phyloP scores from a whole-genome alignment of 2,113 vertebrate genomes.

The Aphyosemion australe region DNA sequence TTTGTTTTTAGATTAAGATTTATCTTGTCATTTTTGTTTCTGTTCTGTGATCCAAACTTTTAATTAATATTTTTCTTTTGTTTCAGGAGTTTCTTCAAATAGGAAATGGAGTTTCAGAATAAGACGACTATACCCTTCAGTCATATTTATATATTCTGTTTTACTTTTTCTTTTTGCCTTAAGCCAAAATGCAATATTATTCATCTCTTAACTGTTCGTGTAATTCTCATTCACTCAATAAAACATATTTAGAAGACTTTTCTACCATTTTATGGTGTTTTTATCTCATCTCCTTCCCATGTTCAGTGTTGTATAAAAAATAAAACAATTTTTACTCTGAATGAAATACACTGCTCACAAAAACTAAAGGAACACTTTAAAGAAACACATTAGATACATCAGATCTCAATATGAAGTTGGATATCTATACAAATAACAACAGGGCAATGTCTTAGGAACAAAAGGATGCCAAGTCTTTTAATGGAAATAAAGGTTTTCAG shows the following conservation, averaged over 20 bases:
- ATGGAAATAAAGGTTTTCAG: too few relatives aligned
- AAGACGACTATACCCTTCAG: slow-evolving; percentile 7
- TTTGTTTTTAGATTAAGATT: background rate
- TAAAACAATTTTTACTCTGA: too few relatives aligned
- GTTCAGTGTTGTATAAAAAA: too few relatives aligned
- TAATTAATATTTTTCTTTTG: slow-evolving; percentile 16
- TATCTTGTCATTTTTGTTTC: background rate
- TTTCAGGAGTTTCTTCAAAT: slow-evolving; percentile 65
- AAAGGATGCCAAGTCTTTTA: too few relatives aligned
- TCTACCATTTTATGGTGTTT: too few relatives aligned
- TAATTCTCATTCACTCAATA: slow-evolving; percentile 17
- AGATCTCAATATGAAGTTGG: too few relatives aligned
- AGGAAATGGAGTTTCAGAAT: slow-evolving; percentile 39
- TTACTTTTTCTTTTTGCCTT: slow-evolving; percentile 7
- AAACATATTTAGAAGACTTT: slow-evolving; percentile 8
- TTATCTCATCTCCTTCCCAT: too few relatives aligned
- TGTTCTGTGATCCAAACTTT: background rate
- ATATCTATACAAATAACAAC: too few relatives aligned
- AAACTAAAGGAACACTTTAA: too few relatives aligned
- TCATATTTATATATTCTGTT: slow-evolving; percentile 17
- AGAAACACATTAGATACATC: too few relatives aligned
- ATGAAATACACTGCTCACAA: too few relatives aligned
- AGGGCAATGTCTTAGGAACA: too few relatives aligned
- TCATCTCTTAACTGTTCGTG: slow-evolving; percentile 12
- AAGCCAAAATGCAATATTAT: slow-evolving; percentile 38